phyloP scores from a whole-genome alignment of 2,113 vertebrate genomes.

The Agapornis roseicollis region DNA sequence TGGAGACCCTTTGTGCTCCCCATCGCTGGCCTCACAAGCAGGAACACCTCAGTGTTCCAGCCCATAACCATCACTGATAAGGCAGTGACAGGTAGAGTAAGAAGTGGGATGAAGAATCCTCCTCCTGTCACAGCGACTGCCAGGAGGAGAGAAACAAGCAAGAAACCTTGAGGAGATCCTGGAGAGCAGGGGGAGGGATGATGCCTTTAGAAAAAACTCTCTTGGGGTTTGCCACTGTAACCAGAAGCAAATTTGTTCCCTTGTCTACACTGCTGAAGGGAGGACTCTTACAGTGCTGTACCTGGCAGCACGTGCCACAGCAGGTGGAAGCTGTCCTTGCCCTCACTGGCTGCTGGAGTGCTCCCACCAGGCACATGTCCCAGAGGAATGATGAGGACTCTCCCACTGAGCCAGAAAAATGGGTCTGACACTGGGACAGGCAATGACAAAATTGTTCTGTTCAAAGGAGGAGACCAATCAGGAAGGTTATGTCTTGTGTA shows the following conservation, averaged over 20 bases:
- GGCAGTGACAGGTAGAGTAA: neutral
- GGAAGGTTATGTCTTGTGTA: neutral
- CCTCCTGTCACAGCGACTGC: neutral
- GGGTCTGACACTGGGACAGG: neutral
- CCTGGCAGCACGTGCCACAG: accelerated
- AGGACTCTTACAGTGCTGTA: neutral
- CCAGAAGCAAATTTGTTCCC: neutral
- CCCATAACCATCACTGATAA: neutral
- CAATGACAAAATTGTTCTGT: neutral
- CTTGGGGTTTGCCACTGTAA: neutral
- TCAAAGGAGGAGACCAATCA: neutral
- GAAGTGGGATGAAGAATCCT: neutral
- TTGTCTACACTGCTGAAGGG: neutral
- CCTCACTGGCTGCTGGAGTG: neutral
- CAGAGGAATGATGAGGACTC: accelerated
- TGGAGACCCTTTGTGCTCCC: neutral
- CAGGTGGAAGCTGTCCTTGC: neutral
- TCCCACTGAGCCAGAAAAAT: neutral
- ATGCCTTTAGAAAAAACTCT: neutral
- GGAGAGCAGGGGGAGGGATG: neutral
- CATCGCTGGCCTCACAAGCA: neutral
- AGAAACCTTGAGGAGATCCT: neutral
- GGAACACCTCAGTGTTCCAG: neutral
- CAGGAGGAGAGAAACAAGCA: neutral
- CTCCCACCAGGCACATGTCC: accelerated